Base-by-base conservation (phyloP, 1,140 invertebrate genomes). In the Rhizoglyphus robini region DNA sequence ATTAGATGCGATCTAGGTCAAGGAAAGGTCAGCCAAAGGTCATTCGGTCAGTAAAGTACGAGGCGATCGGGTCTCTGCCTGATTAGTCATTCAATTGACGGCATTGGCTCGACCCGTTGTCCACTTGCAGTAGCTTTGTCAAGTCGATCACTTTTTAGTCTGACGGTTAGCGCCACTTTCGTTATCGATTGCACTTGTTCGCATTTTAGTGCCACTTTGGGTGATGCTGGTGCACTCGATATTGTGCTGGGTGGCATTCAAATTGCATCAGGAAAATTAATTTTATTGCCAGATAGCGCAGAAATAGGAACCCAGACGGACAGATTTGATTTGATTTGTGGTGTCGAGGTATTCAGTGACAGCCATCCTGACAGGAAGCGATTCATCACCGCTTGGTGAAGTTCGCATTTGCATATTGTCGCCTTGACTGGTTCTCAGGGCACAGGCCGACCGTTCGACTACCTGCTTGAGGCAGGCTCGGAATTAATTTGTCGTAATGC, bases 311-410 rank as follows among this genome's bases (percentile, higher is more conserved):
- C 23, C 23, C 20, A 23, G 23, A 5, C 8, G 23, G 51, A 23
- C 51, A 54, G 51, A 54, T 54, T 20, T 8, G 51, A 54, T 54
- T 54, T 54, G 51, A 54, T 54, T 54, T 54, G 51, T 54, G 51
- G 51, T 54, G 51, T 54, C 51, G 51, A 54, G 51, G 51, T 54
- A 20, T 54, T 54, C 51, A 54, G 51, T 54, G 51, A 54, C 51
- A 54, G 51, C 51, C 51, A 54, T 54, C 20, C 51, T 54, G 51
- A 20, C 51, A 54, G 51, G 51, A 54, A 54, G 20, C 51, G 31
- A 54, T 54, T 54, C 51, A 54, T 54, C 51, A 54, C 51, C 20
- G 51, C 8, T 8, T 8, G 23, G 51, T 23, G 23, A 15, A 11
- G 23, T 32, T 54, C 5, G 8, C 51, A 54, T 54, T 54, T 54